phyloP scores from a whole-genome alignment of 2,113 vertebrate genomes.

The Melanocharis versteri region DNA sequence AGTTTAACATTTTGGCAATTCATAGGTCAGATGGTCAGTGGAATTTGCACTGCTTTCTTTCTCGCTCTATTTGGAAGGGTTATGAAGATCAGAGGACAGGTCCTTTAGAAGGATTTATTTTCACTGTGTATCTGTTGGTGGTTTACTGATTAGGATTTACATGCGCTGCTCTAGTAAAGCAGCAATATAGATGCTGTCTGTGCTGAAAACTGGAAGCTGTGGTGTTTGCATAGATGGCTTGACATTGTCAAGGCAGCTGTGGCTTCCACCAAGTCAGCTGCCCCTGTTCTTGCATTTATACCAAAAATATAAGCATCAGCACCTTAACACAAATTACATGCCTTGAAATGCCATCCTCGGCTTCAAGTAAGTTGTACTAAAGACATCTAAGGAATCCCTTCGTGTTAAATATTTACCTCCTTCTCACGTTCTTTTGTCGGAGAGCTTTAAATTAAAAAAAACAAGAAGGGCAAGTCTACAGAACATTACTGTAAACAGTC shows the following conservation, averaged over 20 bases:
- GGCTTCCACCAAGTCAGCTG: not conserved
- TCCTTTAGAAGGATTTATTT: not conserved
- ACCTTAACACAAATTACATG: not conserved
- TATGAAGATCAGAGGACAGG: not conserved
- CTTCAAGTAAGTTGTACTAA: not conserved
- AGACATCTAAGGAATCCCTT: not conserved
- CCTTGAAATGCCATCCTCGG: not conserved
- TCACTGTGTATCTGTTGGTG: not conserved
- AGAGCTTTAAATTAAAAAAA: not conserved
- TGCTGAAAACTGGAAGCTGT: not conserved
- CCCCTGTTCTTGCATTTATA: not conserved
- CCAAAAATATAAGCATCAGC: not conserved
- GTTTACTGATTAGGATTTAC: not conserved
- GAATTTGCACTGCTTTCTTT: not conserved
- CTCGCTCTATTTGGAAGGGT: not conserved
- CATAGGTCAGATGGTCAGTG: not conserved
- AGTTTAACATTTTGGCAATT: not conserved
- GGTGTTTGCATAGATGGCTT: not conserved
- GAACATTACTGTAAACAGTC: not conserved
- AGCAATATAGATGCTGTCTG: not conserved
- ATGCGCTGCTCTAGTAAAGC: not conserved
- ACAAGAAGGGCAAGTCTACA: not conserved
- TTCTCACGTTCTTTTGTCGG: not conserved
- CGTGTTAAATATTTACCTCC: constrained; percentile 21
- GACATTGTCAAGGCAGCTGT: not conserved